Evolutionary conservation across 2,888 invertebrate species (phyloP).

Genomic region (Drosophila ustulata): DNA sequence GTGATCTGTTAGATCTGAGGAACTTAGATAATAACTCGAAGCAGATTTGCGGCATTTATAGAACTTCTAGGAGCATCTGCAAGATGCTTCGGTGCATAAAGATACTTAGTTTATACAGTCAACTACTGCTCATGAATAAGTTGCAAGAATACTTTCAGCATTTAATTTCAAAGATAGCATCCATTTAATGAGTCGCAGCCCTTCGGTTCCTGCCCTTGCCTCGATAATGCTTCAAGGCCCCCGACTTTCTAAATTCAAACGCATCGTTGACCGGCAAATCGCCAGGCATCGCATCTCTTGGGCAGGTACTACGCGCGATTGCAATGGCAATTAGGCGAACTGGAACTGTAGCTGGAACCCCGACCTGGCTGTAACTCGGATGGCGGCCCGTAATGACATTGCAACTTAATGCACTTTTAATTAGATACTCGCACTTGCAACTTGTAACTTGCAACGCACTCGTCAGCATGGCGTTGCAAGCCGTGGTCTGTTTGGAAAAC

Average conservation of each 20-base stretch:
- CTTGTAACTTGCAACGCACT: neutral
- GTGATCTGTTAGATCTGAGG: too few species aligned
- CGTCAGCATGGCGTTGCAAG: neutral
- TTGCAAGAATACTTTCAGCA: neutral
- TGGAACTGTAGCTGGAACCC: slow-evolving; percentile 36
- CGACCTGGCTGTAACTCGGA: slow-evolving; percentile 9
- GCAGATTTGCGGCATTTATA: too few species aligned
- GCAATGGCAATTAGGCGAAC: slow-evolving; percentile 61
- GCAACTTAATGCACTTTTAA: slow-evolving; percentile 66
- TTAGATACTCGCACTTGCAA: slow-evolving; percentile 38
- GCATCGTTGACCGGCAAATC: slow-evolving; percentile 44
- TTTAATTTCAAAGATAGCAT: slow-evolving; percentile 2
- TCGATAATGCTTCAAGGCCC: slow-evolving; percentile 37
- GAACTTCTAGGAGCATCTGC: too few species aligned
- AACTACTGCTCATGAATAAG: too few species aligned
- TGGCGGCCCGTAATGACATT: slow-evolving; percentile 6
- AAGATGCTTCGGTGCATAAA: too few species aligned
- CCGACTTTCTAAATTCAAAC: slow-evolving; percentile 37
- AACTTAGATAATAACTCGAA: too few species aligned
- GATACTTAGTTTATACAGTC: too few species aligned
- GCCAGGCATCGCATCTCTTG: slow-evolving; percentile 13
- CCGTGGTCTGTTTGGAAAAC: slow-evolving; percentile 30
- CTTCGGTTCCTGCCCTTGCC: slow-evolving; percentile 2
- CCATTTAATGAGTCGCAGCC: neutral
- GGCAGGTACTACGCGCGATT: slow-evolving; percentile 68